Percentiles rank a stretch among this genome's conserved stretches.
Conservation (phyloP, 1,140 invertebrate species). For the Potamilus streckersoni region DNA sequence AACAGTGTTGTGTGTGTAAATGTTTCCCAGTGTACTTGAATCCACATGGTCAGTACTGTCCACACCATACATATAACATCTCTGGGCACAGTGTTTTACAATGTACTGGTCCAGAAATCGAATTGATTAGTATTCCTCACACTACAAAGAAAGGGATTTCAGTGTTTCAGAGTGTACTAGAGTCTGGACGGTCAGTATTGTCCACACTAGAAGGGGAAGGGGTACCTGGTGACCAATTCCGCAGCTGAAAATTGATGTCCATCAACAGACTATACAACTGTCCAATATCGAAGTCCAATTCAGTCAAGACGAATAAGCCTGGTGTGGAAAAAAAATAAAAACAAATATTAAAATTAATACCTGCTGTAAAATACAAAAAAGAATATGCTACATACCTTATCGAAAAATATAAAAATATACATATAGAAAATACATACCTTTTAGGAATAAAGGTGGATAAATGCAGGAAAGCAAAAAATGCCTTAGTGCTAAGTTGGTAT, state of each 20-base stretch:
- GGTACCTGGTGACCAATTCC: constrained; percentile 58
- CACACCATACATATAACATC: too few relatives aligned
- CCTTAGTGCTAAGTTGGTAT: too few relatives aligned
- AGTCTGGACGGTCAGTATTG: constrained; percentile 30
- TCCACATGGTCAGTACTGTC: too few relatives aligned
- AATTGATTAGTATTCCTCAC: too few relatives aligned
- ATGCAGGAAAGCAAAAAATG: background rate
- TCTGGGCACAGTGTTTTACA: too few relatives aligned
- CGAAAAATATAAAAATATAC: background rate
- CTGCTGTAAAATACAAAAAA: background rate
- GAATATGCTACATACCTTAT: background rate
- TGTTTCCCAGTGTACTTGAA: too few relatives aligned
- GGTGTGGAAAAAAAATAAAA: constrained; percentile 47
- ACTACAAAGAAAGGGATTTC: too few relatives aligned
- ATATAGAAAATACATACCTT: background rate
- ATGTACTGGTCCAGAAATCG: too few relatives aligned
- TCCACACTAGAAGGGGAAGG: constrained; percentile 12
- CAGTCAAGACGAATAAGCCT: constrained; percentile 77
- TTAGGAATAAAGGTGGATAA: background rate
- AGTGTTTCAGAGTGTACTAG: constrained; percentile 31
- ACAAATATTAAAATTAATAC: background rate
- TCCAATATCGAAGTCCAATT: constrained; percentile 74
- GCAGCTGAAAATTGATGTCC: constrained; percentile 75
- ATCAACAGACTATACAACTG: constrained; percentile 76
- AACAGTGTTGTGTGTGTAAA: too few relatives aligned